Base-by-base conservation (phyloP, 1,140 invertebrate genomes). In the Scaptomyza graminum region DNA sequence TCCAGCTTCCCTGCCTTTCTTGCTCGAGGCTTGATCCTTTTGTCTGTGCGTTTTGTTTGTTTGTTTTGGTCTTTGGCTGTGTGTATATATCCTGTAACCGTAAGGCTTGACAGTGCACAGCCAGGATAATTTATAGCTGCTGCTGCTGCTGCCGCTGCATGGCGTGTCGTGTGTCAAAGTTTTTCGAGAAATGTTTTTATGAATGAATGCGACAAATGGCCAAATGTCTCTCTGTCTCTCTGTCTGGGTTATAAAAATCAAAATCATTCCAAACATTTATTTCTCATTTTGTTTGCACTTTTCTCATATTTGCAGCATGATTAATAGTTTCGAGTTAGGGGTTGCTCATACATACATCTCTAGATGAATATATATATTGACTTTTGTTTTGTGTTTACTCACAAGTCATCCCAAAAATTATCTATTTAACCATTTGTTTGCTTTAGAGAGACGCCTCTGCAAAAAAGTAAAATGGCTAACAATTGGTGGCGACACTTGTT, bases 111-210 rank as follows among this genome's bases (percentile, higher is more conserved):
- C 79, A 73, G 68, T 72, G 54, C 63, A 55, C 62, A 55, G 70
- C 31, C 75, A 15, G 67, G 70, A 67, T 90, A 90, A 90, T 90
- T 90, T 90, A 90, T 90, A 74, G 81, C 81, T 74, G 60, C 74
- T 79, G 68, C 28, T 74, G 66, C 77, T 79, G 68, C 18, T 18
- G 18, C 18, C 4, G 18, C 18, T 22, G 18, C 70, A 34, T 60
- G 22, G 79, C 83, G 83, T 88, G 83, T 88, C 83, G 83, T 88
- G 83, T 88, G 83, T 88, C 83, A 88, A 88, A 83, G 79, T 88
- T 88, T 88, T 88, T 88, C 71, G 66, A 62, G 34, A 87, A 88
- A 80, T 87, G 83, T 83, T 87, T 83, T 87, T 83, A 88, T 88
- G 83, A 88, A 88, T 88, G 83, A 83, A 71, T 59, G 60, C 73